These are phyloP conservation scores for Osmerus mordax DNA, from an alignment of 2,113 vertebrate species.

Conservation along the genomic window DNA sequence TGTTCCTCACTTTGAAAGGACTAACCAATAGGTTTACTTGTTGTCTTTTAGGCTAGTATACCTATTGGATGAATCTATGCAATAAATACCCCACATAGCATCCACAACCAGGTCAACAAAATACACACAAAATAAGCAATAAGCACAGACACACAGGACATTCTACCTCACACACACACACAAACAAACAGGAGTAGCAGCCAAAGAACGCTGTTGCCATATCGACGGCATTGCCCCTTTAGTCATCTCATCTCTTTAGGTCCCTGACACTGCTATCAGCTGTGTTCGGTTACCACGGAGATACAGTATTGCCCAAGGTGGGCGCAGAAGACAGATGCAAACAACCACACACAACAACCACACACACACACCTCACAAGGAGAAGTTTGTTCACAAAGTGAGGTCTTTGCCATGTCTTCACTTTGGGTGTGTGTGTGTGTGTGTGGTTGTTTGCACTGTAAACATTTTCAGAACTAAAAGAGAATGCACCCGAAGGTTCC, in stretches of 20 bases:
- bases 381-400: background rate
- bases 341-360: slow-evolving; percentile 30
- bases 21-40: no score
- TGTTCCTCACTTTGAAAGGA: no score
- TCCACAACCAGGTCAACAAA: background rate
- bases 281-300: slow-evolving; percentile 73
- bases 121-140: background rate
- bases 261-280: no score
- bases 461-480: no score
- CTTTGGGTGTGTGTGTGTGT: no score
- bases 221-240: slow-evolving; percentile 72
- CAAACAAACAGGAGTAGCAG: slow-evolving; percentile 52
- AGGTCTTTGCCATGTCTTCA: no score
- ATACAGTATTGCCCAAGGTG: slow-evolving; percentile 58
- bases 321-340: no score
- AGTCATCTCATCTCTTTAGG: no score
- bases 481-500: background rate
- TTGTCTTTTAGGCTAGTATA: no score
- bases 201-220: slow-evolving; percentile 77
- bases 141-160: slow-evolving; percentile 9
- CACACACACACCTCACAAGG: background rate
- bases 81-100: background rate
- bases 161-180: slow-evolving; percentile 13
- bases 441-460: no score
- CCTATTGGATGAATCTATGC: no score